phyloP scores from a whole-genome alignment of 92 coral and sea anemone species.

The Ricordea florida region DNA sequence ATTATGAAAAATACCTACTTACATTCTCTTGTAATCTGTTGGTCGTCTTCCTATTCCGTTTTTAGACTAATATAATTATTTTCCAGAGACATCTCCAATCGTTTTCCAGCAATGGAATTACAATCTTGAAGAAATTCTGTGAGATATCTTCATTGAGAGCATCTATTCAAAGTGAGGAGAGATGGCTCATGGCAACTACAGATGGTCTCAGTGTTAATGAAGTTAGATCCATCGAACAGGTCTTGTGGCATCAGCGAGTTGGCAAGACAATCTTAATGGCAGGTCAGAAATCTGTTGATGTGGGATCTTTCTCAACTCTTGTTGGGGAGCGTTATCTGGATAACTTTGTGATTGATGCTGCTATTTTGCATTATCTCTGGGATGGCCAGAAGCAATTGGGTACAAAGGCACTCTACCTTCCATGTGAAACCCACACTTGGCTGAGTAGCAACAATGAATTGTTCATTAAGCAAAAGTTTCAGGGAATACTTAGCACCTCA shows the following conservation, averaged over 20 bases:
- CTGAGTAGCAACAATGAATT: not conserved
- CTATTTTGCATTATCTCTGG: not conserved
- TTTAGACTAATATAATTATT: too few species aligned
- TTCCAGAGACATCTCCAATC: too few species aligned
- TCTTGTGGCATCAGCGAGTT: not conserved
- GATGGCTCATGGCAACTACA: not conserved
- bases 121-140: slow-evolving; percentile 6
- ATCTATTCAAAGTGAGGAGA: not conserved
- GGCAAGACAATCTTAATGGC: slow-evolving; percentile 1
- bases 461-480: slow-evolving; percentile 6
- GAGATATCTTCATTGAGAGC: not conserved
- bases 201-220: not conserved
- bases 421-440: slow-evolving; percentile 45
- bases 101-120: not conserved
- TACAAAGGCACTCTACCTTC: slow-evolving; percentile 2
- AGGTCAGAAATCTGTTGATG: slow-evolving; percentile 31
- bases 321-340: slow-evolving; percentile 38
- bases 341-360: slow-evolving; percentile 41
- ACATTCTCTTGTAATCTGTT: not conserved
- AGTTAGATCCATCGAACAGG: not conserved
- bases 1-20: too few species aligned
- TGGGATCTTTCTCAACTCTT: slow-evolving; percentile 19
- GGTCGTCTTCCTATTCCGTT: not conserved
- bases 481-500: not conserved
- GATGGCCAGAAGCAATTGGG: not conserved